Evolutionary conservation across 2,113 vertebrate genomes (phyloP).

Genomic region (Mobula hypostoma): DNA sequence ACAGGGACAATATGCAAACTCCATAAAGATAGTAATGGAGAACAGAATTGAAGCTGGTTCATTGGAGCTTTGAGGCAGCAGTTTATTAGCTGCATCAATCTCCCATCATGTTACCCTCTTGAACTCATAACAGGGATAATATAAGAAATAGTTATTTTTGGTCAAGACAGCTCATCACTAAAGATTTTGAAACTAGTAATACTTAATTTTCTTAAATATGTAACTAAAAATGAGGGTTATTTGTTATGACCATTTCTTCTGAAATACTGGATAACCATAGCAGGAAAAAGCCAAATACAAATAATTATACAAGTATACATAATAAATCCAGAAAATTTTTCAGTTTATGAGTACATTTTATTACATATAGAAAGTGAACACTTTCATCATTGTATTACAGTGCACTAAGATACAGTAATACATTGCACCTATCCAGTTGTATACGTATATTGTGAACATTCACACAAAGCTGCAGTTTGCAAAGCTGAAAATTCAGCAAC

Average conservation of each 20-base stretch:
- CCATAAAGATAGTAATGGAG: too few relatives aligned
- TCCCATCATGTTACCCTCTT: neutral
- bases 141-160: neutral
- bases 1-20: too few relatives aligned
- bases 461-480: neutral
- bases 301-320: neutral
- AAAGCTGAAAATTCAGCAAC: neutral
- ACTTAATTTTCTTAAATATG: too few relatives aligned
- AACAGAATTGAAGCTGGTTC: too few relatives aligned
- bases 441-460: neutral
- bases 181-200: neutral
- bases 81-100: too few relatives aligned
- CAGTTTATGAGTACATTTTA: neutral
- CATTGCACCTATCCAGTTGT: neutral
- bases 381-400: neutral
- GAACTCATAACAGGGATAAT: neutral
- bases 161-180: neutral
- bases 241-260: neutral
- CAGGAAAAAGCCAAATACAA: neutral
- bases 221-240: too few relatives aligned
- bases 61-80: too few relatives aligned
- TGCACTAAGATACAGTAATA: slow-evolving; percentile 18
- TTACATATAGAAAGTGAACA: neutral
- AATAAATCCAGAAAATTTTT: neutral
- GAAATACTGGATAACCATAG: neutral